Conservation (phyloP, 2,113 vertebrate species). For the Scophthalmus maximus region DNA sequence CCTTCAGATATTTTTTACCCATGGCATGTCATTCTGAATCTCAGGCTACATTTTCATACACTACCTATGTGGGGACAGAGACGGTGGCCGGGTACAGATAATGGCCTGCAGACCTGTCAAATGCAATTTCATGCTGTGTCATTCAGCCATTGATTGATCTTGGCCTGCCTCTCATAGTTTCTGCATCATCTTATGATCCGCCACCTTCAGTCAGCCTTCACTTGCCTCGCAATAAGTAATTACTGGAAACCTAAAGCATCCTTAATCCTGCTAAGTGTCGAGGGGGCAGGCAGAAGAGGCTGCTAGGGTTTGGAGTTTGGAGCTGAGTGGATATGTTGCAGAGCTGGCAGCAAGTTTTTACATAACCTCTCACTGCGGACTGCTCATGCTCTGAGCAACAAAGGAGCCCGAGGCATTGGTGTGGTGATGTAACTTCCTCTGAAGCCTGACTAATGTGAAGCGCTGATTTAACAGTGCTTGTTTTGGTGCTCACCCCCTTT, state of each 20-base stretch:
- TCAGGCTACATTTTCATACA: constrained; percentile 49
- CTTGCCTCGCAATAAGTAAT: constrained; percentile 57
- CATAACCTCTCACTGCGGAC: constrained; percentile 78
- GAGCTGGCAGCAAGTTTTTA: constrained; percentile 76
- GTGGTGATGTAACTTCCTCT: constrained; percentile 80
- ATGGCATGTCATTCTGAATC: constrained; percentile 55
- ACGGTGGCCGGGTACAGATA: constrained; percentile 58
- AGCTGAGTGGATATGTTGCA: constrained; percentile 69
- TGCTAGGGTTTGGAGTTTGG: constrained; percentile 57
- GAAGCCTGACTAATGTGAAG: constrained; percentile 76
- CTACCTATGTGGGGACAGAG: constrained; percentile 46
- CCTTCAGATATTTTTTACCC: constrained; percentile 37
- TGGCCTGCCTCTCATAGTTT: constrained; percentile 35
- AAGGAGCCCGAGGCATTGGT: constrained; percentile 68
- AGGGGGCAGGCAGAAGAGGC: constrained; percentile 61
- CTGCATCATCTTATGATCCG: constrained; percentile 58
- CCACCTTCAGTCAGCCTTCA: constrained; percentile 64
- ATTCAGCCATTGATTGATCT: constrained; percentile 68
- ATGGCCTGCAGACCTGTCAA: constrained; percentile 61
- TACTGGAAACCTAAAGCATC: constrained; percentile 64
- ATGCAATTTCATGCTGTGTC: constrained; percentile 73
- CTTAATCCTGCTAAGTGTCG: constrained; percentile 65
- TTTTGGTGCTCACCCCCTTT: constrained; percentile 66
- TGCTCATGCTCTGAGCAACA: constrained; percentile 75
- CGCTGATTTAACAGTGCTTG: constrained; percentile 67